These are phyloP conservation scores for Pogonomyrmex californicus DNA, from an alignment of 1,140 invertebrate genomes.

Conservation along the genomic window DNA sequence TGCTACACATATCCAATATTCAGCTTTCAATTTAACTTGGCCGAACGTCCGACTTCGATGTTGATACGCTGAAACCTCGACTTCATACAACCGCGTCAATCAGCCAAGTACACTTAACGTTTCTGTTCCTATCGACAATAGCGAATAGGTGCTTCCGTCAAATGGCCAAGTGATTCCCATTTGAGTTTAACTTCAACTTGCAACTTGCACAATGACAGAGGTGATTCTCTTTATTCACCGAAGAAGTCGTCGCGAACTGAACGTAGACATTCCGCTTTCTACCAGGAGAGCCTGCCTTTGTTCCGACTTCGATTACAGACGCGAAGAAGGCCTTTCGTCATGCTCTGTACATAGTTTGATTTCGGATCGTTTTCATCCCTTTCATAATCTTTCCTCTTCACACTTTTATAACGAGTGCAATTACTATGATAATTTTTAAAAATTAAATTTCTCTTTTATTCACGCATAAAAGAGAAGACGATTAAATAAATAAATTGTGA, in stretches of 20 bases:
- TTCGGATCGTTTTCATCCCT: conserved; percentile 10
- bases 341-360: not conserved
- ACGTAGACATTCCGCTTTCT: conserved; percentile 65
- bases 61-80: conserved; percentile 33
- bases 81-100: conserved; percentile 58
- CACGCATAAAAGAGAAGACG: not conserved
- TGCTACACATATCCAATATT: conserved; percentile 54
- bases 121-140: conserved; percentile 51
- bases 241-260: conserved; percentile 58
- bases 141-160: conserved; percentile 17
- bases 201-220: conserved; percentile 50
- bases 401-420: not conserved
- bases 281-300: conserved; percentile 75
- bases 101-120: conserved; percentile 59
- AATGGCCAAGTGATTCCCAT: conserved; percentile 46
- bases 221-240: conserved; percentile 43
- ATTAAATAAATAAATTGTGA: conserved; percentile 17
- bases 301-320: conserved; percentile 82
- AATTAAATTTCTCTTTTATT: not conserved
- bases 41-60: conserved; percentile 31
- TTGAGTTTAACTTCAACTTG: conserved; percentile 52
- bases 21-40: conserved; percentile 58
- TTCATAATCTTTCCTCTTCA: conserved; percentile 31
- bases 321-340: conserved; percentile 74
- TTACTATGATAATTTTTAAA: conserved; percentile 2